Evolutionary conservation across 2,113 vertebrate species (phyloP), one percentile per base, ranked within the genome.

Genomic region (Hemicordylus capensis): DNA sequence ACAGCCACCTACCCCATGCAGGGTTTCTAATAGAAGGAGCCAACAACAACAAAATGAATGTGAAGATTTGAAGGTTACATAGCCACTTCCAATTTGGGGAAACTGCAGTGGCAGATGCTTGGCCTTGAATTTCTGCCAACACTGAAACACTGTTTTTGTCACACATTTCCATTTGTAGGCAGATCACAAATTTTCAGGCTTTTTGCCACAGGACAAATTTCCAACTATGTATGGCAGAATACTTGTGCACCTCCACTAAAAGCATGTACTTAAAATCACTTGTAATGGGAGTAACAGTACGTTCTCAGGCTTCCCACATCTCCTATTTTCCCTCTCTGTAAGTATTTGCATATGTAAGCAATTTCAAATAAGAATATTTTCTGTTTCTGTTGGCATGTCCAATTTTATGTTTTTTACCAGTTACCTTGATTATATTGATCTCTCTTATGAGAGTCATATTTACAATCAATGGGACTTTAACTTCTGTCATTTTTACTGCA

Each of bases 61-160:
- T 3, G 42, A 70, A 44, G 70, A 86, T 89, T 88, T 90, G 58
- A 95, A 93, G 80, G 84, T 90, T 91, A 91, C 88, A 44, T 46
- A 34, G 73, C 2, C 15, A 89, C 7, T 70, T 94, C 56, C 76
- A 89, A 0, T 34, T 90, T 83, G 17, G 17, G 72, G 89, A 90
- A 85, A 93, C 89, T 84, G 86, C 39, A 88, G 72, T 86, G 72
- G 72, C 85, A 95, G 87, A 91, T 95, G 85, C 39, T 93, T 92
- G 82, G 46, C 28, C 42, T 63, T 73, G 84, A 80, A 93, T 87
- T 81, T 90, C 79, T 89, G 88, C 63, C 84, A 89, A 59, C 76
- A 66, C 0, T 72, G 48, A 64, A 74, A 75, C 10, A 78, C 2
- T 81, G 10, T 83, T 28, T 51, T 80, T 87, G 22, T 46, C 88